Base-by-base conservation (phyloP, 2,113 vertebrate species). In the Himantopus leucocephalus region DNA sequence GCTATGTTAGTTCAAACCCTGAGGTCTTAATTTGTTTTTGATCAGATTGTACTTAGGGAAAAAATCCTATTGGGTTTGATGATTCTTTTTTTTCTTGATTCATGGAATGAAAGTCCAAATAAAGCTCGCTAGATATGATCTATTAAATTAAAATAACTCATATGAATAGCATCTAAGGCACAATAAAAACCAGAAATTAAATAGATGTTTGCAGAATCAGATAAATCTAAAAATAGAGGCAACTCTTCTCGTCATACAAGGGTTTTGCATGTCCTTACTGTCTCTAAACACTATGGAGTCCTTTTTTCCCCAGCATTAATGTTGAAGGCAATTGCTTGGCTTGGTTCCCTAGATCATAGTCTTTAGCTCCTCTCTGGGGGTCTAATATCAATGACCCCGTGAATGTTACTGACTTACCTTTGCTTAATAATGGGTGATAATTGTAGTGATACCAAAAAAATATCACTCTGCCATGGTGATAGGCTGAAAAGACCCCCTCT, bases 61-160 rank as follows among this genome's bases (percentile, higher is more conserved):
- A 92, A 88, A 83, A 56, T 75, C n/a, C 22, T 86, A 1, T 80
- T 87, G 29, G 14, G 66, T 52, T 94, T 92, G 82, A 62, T 37
- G 39, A 50, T 64, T 59, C 14, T n/a, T 64, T 63, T 72, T 72
- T 41, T 35, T 23, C 41, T 70, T 85, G 12, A 67, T 72, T 91
- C 23, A 19, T 94, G 88, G 80, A 86, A 90, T 85, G 81, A 34
- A 79, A 88, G 48, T 85, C 85, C 85, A 92, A 91, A 86, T 82
- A 85, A 95, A 94, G 41, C 43, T 92, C 16, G 79, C 62, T 85
- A 82, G 94, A 93, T 97, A 94, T 1, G 2, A 87, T 92, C 86
- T 94, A 52, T 92, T 89, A 79, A 87, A 95, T 96, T 96, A 94
- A 96, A 96, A 85, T 87, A 84, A 79, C 67, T 94, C 84, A 63